These are phyloP conservation scores for Leguminivora glycinivorella DNA, from an alignment of 1,140 invertebrate genomes.

Conservation along the genomic window DNA sequence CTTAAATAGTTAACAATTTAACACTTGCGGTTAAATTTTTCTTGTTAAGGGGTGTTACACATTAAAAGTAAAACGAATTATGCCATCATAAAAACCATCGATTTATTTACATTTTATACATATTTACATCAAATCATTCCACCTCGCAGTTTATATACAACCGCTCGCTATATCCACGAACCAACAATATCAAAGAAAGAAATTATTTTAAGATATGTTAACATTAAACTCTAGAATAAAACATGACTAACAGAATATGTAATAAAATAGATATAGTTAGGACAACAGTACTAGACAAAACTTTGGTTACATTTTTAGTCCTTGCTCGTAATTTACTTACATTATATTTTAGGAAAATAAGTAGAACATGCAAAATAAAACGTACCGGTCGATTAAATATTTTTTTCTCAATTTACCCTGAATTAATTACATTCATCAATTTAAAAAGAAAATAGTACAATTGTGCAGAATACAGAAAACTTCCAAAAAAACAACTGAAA, in stretches of 20 bases:
- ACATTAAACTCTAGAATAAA: conserved; percentile 34
- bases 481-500: no score
- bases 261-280: not conserved
- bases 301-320: not conserved
- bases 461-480: no score
- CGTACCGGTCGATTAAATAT: no score
- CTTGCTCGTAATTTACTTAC: not conserved
- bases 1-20: no score
- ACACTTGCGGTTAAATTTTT: no score
- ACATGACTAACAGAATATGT: conserved; percentile 25
- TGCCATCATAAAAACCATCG: conserved; percentile 75
- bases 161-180: conserved; percentile 2
- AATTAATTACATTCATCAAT: no score
- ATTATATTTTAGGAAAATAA: not conserved
- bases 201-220: conserved; percentile 46
- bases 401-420: no score
- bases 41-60: no score
- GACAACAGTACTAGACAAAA: conserved; percentile 20
- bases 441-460: no score
- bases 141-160: conserved; percentile 40
- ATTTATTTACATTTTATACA: conserved; percentile 75
- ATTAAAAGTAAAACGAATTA: conserved; percentile 52
- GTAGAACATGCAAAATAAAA: no score
- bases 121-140: conserved; percentile 60
- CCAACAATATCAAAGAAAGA: conserved; percentile 34